Conservation (phyloP, 2,888 invertebrate genomes). For the Liposcelis brunnea region DNA sequence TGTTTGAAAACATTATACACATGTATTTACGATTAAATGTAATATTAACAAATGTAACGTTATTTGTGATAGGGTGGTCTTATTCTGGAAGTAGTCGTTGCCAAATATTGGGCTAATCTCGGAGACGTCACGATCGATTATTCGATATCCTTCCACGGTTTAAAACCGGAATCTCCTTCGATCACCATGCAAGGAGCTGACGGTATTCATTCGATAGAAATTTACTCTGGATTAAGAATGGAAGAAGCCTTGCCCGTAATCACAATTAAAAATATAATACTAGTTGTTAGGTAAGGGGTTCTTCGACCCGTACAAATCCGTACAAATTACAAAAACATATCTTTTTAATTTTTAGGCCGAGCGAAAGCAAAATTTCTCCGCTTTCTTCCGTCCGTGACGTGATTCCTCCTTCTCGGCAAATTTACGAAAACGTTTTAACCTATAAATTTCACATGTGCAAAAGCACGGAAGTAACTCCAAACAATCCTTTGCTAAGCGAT, state of each 20-base stretch:
- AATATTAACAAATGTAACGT: neutral
- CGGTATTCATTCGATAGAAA: slow-evolving; percentile 52
- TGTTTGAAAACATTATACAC: too few species aligned
- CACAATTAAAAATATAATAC: slow-evolving; percentile 55
- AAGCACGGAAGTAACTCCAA: slow-evolving; percentile 62
- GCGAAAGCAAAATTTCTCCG: slow-evolving; percentile 62
- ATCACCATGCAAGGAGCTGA: slow-evolving; percentile 56
- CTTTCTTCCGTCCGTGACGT: slow-evolving; percentile 60
- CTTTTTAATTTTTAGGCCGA: slow-evolving; percentile 40
- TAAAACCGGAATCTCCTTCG: slow-evolving; percentile 45
- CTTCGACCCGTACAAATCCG: neutral
- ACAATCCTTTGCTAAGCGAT: slow-evolving; percentile 63
- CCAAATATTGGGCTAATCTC: slow-evolving; percentile 89
- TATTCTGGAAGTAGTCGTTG: slow-evolving; percentile 74
- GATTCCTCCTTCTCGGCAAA: slow-evolving; percentile 72
- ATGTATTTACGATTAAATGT: neutral
- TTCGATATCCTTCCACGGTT: slow-evolving; percentile 64
- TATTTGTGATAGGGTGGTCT: slow-evolving; percentile 40
- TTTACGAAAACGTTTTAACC: slow-evolving; percentile 74
- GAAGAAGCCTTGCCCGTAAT: slow-evolving; percentile 67
- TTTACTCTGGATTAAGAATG: slow-evolving; percentile 45
- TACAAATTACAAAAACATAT: neutral
- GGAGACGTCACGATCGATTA: slow-evolving; percentile 61
- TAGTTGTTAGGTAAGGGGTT: slow-evolving; percentile 39
- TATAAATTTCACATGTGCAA: slow-evolving; percentile 75